These are phyloP conservation scores for Fregata magnificens DNA, from an alignment of 2,113 vertebrate species.

Conservation along the genomic window DNA sequence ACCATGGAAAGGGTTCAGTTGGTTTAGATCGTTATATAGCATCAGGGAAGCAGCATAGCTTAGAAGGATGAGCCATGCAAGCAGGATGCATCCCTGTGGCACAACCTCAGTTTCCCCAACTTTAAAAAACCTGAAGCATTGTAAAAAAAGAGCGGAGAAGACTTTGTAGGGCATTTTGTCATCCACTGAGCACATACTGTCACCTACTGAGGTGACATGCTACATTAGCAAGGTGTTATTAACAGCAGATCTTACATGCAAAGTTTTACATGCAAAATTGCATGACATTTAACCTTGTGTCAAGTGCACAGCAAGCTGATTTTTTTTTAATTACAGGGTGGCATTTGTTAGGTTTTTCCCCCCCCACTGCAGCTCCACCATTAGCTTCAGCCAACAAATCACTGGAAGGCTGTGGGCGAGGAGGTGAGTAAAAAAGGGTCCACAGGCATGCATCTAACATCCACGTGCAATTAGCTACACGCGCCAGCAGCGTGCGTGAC, in stretches of 20 bases:
- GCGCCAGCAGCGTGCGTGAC: fast-evolving
- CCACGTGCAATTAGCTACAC: fast-evolving
- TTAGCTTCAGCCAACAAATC: not conserved
- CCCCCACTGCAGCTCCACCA: fast-evolving
- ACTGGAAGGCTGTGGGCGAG: not conserved
- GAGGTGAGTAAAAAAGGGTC: not conserved
- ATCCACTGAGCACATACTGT: not conserved
- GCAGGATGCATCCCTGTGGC: not conserved
- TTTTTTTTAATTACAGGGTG: slow-evolving; percentile 2
- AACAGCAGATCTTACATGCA: not conserved
- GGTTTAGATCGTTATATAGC: fast-evolving
- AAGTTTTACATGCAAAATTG: not conserved
- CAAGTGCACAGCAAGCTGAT: not conserved
- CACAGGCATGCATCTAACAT: fast-evolving
- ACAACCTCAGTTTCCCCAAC: not conserved
- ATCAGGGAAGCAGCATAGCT: not conserved
- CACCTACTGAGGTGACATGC: not conserved
- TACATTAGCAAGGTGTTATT: not conserved
- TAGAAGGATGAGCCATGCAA: not conserved
- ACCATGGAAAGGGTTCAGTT: fast-evolving
- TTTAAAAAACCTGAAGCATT: not conserved
- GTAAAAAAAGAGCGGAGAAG: fast-evolving
- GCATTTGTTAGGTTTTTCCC: not conserved
- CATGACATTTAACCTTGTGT: not conserved
- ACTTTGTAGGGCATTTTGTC: not conserved